Percentiles rank a stretch among this genome's conserved stretches.
Conservation (phyloP, 2,113 vertebrate species). For the Microtus richardsoni region DNA sequence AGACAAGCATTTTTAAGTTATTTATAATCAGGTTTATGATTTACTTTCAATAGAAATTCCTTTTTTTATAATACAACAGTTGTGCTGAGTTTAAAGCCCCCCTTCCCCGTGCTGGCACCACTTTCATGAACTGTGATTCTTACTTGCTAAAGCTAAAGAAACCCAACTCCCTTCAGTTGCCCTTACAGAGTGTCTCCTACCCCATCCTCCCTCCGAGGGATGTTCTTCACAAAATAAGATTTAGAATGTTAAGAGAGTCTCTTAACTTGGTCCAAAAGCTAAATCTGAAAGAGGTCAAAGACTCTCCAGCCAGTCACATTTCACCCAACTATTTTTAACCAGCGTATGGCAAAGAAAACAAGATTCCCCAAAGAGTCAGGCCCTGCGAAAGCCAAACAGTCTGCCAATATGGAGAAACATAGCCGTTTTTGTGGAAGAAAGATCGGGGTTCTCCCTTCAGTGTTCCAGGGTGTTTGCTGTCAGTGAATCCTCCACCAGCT, state of each 20-base stretch:
- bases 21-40: not conserved
- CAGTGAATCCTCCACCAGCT: not conserved
- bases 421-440: conserved; percentile 11
- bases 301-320: conserved; percentile 64
- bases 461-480: not conserved
- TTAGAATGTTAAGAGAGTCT: conserved; percentile 31
- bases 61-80: not conserved
- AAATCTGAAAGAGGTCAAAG: conserved; percentile 70
- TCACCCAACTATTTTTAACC: conserved; percentile 73
- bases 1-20: not conserved
- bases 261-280: conserved; percentile 78
- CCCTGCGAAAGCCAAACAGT: conserved; percentile 40
- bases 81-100: not conserved
- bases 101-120: too few relatives aligned
- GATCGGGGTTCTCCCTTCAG: not conserved
- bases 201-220: not conserved
- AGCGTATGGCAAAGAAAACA: conserved; percentile 51
- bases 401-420: conserved; percentile 56
- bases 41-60: not conserved
- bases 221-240: conserved; percentile 67
- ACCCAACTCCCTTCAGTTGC: not conserved
- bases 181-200: not conserved
- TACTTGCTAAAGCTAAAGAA: not conserved
- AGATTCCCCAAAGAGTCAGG: conserved; percentile 63
- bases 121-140: not conserved